Evolutionary conservation across 2,797 vertebrate species (phyloP).

Genomic region (Danio tinwini): DNA sequence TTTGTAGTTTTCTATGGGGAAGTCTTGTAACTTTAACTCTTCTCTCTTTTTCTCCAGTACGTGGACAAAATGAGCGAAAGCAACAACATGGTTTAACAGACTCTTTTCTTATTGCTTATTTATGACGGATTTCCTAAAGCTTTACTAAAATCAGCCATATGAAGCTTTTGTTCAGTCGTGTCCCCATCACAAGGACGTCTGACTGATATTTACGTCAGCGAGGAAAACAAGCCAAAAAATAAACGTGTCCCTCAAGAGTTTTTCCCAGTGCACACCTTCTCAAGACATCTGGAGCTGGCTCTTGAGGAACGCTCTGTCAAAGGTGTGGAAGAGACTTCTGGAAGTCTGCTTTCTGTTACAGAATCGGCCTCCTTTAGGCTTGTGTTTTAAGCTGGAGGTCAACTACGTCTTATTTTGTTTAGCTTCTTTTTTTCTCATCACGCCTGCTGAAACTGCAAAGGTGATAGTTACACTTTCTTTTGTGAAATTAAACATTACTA

Average conservation of each 20-base stretch:
- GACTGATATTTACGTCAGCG: slow-evolving; percentile 42
- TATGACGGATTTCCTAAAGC: slow-evolving; percentile 75
- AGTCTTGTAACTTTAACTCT: background rate
- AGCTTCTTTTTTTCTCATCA: slow-evolving; percentile 36
- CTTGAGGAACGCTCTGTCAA: background rate
- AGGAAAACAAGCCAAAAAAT: slow-evolving; percentile 41
- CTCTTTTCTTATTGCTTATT: slow-evolving; percentile 75
- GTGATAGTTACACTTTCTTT: slow-evolving; percentile 47
- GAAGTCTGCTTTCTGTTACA: slow-evolving; percentile 53
- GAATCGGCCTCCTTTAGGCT: slow-evolving; percentile 39
- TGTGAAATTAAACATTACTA: slow-evolving; percentile 43
- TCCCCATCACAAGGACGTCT: slow-evolving; percentile 57
- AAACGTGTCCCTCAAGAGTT: slow-evolving; percentile 12
- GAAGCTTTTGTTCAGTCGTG: slow-evolving; percentile 49
- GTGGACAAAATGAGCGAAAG: slow-evolving; percentile 94
- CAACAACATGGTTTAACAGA: slow-evolving; percentile 97
- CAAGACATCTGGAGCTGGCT: slow-evolving; percentile 11
- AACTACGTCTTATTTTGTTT: background rate
- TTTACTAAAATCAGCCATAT: slow-evolving; percentile 52
- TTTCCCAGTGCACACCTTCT: slow-evolving; percentile 14
- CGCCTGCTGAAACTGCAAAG: slow-evolving; percentile 44
- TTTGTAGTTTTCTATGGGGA: background rate
- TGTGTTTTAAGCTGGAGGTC: background rate
- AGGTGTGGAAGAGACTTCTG: slow-evolving; percentile 1
- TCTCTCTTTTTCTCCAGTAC: slow-evolving; percentile 80